Base-by-base conservation (phyloP, 2,797 vertebrate species). In the Saxicola maurus region DNA sequence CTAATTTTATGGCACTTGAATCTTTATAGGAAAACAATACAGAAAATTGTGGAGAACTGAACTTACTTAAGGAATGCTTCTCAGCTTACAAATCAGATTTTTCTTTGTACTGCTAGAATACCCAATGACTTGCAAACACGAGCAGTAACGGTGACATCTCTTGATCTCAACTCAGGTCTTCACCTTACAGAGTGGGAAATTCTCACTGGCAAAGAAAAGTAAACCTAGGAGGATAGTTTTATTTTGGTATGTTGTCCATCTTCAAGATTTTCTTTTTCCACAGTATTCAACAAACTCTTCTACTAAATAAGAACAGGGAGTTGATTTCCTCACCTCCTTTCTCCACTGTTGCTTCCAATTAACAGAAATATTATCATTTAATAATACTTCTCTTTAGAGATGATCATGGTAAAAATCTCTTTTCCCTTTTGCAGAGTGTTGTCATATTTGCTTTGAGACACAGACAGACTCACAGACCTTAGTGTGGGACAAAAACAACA, bases 1-100 rank as follows among this genome's bases (percentile, higher is more conserved):
- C n/a, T 75, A 68, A 85, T 85, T 75, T 91, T 56, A 40, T 81
- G 65, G 66, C 51, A 72, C 33, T 80, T 45, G 24, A 68, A 64
- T 79, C n/a, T 79, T 60, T 6, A 17, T 75, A 75, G 21, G 42
- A 90, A 91, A 93, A 72, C 72, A 90, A 67, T 64, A 31, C 42
- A 80, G 72, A 89, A 85, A 90, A 82, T 51, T 13, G 13, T 35
- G 19, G 78, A 88, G 21, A 90, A 79, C 31, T 30, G 49, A 91
- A 42, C 9, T 76, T 53, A 64, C 53, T 79, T 20, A 71, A 65
- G 42, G 37, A 89, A 82, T 55, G 19, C 25, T 77, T 28, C 53
- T 75, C 33, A 23, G 15, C 46, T 82, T 64, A 82, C 23, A 65
- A 71, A 74, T 40, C 38, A 28, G 20, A 57, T 49, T 85, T 87